Evolutionary conservation across 2,888 invertebrate genomes (phyloP).

Genomic region (Phymatocera aterrima): DNA sequence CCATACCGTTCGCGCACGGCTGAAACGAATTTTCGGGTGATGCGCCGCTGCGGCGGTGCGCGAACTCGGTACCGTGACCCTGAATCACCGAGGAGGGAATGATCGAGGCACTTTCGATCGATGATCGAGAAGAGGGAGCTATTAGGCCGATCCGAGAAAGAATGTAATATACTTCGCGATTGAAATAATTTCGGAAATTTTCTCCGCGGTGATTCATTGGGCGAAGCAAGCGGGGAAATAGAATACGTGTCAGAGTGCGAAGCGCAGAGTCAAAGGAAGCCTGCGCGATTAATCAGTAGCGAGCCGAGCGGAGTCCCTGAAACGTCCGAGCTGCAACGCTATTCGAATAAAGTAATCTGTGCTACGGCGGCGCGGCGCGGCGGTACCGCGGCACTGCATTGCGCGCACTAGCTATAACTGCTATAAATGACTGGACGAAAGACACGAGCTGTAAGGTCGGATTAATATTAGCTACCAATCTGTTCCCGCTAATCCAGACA

Average conservation of each 20-base stretch:
- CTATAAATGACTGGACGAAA: constrained; percentile 35
- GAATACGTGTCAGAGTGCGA: too few species aligned
- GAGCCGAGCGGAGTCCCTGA: constrained; percentile 39
- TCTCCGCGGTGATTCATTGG: too few species aligned
- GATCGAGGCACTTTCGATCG: too few species aligned
- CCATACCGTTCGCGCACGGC: background rate
- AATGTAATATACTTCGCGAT: too few species aligned
- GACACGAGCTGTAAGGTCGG: constrained; percentile 37
- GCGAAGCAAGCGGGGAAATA: too few species aligned
- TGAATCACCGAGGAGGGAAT: too few species aligned
- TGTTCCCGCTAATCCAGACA: constrained; percentile 33
- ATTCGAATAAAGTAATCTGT: constrained; percentile 41
- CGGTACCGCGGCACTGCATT: background rate
- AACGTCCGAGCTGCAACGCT: constrained; percentile 33
- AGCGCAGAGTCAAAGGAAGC: background rate
- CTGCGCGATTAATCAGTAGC: constrained; percentile 29
- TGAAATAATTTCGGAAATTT: background rate
- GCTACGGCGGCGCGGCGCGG: constrained; percentile 2
- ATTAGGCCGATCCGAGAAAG: too few species aligned
- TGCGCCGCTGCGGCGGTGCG: too few species aligned
- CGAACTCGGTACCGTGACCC: too few species aligned
- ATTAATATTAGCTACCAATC: constrained; percentile 42
- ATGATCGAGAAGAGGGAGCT: too few species aligned
- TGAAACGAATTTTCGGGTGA: too few species aligned
- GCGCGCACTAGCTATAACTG: constrained; percentile 17